These are phyloP conservation scores for Podarcis lilfordi DNA, from an alignment of 2,797 vertebrate species.

Conservation along the genomic window DNA sequence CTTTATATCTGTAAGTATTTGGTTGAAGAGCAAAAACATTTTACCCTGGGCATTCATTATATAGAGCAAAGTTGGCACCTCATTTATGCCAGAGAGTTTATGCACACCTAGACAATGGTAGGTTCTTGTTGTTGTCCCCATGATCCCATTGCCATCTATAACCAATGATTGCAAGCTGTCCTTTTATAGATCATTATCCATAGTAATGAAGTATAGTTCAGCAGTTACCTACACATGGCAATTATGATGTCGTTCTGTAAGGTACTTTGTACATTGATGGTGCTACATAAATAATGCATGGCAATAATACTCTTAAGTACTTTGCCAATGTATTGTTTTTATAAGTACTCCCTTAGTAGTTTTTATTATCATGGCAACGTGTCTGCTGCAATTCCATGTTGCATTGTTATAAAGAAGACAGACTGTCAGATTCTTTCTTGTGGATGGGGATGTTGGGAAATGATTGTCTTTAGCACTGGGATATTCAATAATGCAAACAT, in stretches of 20 bases:
- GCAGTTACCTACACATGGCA: not conserved
- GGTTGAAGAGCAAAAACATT: not conserved
- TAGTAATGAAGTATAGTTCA: not conserved
- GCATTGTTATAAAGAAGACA: slow-evolving; percentile 3
- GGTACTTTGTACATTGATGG: not conserved
- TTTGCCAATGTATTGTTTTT: slow-evolving; percentile 14
- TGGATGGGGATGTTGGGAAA: not conserved
- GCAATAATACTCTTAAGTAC: slow-evolving; percentile 3
- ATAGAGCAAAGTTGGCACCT: not conserved
- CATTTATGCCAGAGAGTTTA: not conserved
- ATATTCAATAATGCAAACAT: slow-evolving; percentile 4
- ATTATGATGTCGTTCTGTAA: not conserved
- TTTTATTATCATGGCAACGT: not conserved
- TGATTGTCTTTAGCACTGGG: not conserved
- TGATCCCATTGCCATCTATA: not conserved
- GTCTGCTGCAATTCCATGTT: not conserved
- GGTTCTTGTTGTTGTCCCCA: not conserved
- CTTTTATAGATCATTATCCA: not conserved
- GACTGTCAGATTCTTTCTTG: slow-evolving; percentile 1
- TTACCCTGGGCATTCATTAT: not conserved
- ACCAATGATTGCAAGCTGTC: not conserved
- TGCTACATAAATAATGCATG: slow-evolving; percentile 11
- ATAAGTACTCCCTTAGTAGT: not conserved
- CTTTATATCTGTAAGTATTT: not conserved
- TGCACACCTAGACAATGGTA: not conserved